A percentile compares a stretch with the other conserved stretches of the same genome.
Conservation (phyloP, 2,113 vertebrate genomes). For the Brachionichthys hirsutus region DNA sequence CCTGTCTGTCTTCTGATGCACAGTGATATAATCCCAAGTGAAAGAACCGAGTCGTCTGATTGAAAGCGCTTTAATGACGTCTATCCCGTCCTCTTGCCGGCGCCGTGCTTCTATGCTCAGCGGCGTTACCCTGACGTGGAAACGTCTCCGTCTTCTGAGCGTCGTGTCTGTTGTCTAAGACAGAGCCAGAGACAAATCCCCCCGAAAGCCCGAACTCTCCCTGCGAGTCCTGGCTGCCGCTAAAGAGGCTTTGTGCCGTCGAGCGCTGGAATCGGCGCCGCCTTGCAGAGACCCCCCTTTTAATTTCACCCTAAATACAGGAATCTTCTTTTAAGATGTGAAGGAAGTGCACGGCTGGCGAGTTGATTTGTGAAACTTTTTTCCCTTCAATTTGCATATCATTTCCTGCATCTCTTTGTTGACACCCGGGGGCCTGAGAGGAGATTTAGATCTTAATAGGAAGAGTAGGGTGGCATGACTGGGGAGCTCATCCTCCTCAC, state of each 20-base stretch:
- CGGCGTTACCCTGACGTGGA: constrained; percentile 34
- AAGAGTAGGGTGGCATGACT: constrained; percentile 78
- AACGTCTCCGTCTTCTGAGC: constrained; percentile 54
- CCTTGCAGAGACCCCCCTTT: constrained; percentile 65
- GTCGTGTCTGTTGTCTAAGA: constrained; percentile 48
- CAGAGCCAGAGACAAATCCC: constrained; percentile 63
- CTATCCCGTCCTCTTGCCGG: constrained; percentile 11
- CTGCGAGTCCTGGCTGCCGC: constrained; percentile 51
- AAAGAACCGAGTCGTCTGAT: too few species aligned
- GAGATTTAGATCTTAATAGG: constrained; percentile 82
- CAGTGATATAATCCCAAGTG: too few species aligned
- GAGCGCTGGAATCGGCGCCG: constrained; percentile 56
- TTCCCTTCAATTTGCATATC: constrained; percentile 80
- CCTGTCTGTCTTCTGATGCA: too few species aligned
- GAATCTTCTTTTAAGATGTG: constrained; percentile 71
- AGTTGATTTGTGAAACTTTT: constrained; percentile 71
- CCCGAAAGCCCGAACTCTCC: constrained; percentile 46
- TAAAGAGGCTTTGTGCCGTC: constrained; percentile 66
- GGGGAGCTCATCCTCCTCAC: constrained; percentile 71
- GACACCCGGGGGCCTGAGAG: constrained; percentile 78
- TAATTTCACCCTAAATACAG: constrained; percentile 72
- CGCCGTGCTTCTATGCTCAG: constrained; percentile 9
- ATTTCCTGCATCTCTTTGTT: constrained; percentile 83
- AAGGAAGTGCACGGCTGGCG: constrained; percentile 69
- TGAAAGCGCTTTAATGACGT: too few species aligned